A percentile compares a stretch with the other conserved stretches of the same genome.
These are phyloP conservation scores for Brassicogethes aeneus DNA, from an alignment of 2,888 invertebrate species.

Conservation along the genomic window DNA sequence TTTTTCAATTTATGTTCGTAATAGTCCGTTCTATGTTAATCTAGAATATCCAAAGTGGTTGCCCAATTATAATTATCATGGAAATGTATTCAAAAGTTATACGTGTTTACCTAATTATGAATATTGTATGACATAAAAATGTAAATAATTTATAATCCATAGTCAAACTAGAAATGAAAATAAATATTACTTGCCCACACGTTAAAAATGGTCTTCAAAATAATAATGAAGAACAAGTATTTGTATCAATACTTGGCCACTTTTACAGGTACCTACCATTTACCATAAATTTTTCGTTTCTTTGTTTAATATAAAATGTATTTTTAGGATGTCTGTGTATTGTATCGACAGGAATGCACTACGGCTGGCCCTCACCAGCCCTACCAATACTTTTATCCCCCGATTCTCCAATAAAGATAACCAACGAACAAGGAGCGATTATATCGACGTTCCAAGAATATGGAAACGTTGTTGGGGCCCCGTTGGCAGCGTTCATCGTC, in stretches of 20 bases:
- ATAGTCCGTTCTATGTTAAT: no score
- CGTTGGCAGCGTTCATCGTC: conserved; percentile 47
- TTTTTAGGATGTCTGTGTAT: background rate
- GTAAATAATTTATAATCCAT: no score
- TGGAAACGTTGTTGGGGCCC: conserved; percentile 49
- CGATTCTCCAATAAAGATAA: conserved; percentile 35
- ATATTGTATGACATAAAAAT: no score
- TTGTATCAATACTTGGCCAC: background rate
- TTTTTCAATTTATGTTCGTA: no score
- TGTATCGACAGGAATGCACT: background rate
- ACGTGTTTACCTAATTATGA: no score
- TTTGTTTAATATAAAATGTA: background rate
- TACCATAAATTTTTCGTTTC: background rate
- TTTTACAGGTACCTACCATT: background rate
- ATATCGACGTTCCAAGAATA: conserved; percentile 52
- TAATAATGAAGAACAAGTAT: background rate
- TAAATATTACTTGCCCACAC: no score
- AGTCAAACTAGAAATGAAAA: no score
- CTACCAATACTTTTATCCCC: background rate
- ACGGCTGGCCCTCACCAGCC: background rate
- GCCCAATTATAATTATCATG: no score
- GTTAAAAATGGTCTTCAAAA: no score
- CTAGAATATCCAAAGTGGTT: no score
- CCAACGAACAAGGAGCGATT: conserved; percentile 45
- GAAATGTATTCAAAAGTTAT: no score